Evolutionary conservation across 2,888 invertebrate species (phyloP), one percentile per base, ranked within the genome.

Genomic region (Automeris io): DNA sequence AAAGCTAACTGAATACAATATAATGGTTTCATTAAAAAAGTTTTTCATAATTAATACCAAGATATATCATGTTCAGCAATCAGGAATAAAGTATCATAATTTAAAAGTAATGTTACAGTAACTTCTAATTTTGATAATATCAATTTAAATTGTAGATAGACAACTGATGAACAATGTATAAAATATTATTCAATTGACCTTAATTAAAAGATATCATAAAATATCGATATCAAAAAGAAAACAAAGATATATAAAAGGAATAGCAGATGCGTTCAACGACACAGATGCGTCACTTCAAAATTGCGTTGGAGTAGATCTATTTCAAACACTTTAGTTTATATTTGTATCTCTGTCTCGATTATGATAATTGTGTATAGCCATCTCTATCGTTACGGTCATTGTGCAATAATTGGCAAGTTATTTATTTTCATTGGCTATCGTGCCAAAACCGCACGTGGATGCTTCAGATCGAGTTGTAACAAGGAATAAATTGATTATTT

Each of bases 251-350:
- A 47, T 33, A 49, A 51, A 57, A 59, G 61, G 59, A 62, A 65
- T 73, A 60, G 49, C 16, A 7, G 52, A 65, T 70, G 81, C 66
- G 85, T 83, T 80, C 85, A 85, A 82, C 79, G 85, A 83, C 85
- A 71, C 68, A 62, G 74, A 71, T 73, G 56, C 54, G 56, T 59
- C 49, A 51, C 51, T 54, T n/a, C 48, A 51, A 54, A 47, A 60
- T 60, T 77, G 83, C 82, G 82, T 85, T 72, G 83, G 85, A 73
- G 79, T 75, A 42, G 52, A 52, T 74, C 81, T 83, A 85, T 86
- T 86, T 83, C 67, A 51, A 73, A 62, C 62, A 37, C 48, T 57
- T 60, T 51, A 61, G 70, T 76, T 72, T 69, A 51, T 73, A 64
- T 61, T 36, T 47, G 57, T 42, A 41, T 70, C 70, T 57, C 65